Percentiles rank a stretch among this genome's conserved stretches.
These are phyloP conservation scores for Neosilurus hyrtlii DNA, from an alignment of 2,797 vertebrate species.

Conservation along the genomic window DNA sequence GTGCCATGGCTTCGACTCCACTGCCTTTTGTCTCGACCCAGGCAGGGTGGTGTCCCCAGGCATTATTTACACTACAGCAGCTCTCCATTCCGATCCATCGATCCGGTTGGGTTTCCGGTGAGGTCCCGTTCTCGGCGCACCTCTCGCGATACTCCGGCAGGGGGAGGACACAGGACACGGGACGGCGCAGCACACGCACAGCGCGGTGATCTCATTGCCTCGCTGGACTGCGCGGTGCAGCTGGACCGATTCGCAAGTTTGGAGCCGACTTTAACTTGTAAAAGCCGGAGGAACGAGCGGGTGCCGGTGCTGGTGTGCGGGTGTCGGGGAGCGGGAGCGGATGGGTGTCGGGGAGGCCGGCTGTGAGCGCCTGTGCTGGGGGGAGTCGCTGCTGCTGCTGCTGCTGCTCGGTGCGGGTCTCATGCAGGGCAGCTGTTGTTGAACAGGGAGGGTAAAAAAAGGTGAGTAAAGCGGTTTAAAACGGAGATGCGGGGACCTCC, in stretches of 20 bases:
- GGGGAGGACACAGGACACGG: slow-evolving; percentile 36
- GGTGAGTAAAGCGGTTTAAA: slow-evolving; percentile 59
- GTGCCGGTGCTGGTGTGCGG: not conserved
- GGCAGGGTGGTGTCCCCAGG: not conserved
- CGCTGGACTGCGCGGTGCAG: slow-evolving; percentile 76
- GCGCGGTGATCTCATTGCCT: slow-evolving; percentile 77
- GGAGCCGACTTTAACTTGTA: slow-evolving; percentile 73
- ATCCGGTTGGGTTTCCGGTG: slow-evolving; percentile 32
- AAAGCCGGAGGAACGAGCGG: slow-evolving; percentile 42
- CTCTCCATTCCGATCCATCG: slow-evolving; percentile 4
- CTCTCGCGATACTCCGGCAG: slow-evolving; percentile 74
- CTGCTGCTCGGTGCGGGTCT: slow-evolving; percentile 57
- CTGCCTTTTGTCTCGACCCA: not conserved
- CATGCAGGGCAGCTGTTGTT: slow-evolving; percentile 53
- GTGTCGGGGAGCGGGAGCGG: not conserved
- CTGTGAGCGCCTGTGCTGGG: slow-evolving; percentile 48
- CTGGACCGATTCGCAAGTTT: slow-evolving; percentile 73
- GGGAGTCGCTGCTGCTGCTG: slow-evolving; percentile 52
- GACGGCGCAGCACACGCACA: slow-evolving; percentile 24
- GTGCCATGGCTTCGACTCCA: not conserved
- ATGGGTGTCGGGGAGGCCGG: slow-evolving; percentile 37
- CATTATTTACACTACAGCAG: not conserved
- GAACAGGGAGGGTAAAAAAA: slow-evolving; percentile 39
- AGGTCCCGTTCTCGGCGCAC: slow-evolving; percentile 46
- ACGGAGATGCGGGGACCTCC: not conserved